Percentiles rank a stretch among this genome's conserved stretches.
Evolutionary conservation across 2,113 vertebrate genomes (phyloP).

Genomic region (Pachypanchax playfairii): DNA sequence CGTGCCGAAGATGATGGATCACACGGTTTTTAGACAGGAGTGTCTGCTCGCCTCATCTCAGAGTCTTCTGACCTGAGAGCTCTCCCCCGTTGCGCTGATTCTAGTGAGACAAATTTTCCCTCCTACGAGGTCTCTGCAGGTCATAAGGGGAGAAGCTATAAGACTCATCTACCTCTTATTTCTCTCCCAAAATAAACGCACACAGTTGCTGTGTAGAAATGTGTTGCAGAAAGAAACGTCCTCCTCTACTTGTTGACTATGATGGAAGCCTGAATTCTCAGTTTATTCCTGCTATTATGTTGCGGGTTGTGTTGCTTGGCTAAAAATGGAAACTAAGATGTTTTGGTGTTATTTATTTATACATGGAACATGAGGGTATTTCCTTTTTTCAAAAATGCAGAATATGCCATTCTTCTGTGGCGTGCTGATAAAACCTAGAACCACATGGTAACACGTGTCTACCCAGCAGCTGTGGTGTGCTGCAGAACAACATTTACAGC

Average conservation of each 20-base stretch:
- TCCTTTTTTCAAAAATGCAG: constrained; percentile 48
- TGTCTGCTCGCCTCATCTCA: constrained; percentile 80
- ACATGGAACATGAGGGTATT: constrained; percentile 44
- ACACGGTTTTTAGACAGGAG: constrained; percentile 90
- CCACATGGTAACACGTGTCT: constrained; percentile 35
- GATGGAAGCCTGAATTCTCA: constrained; percentile 42
- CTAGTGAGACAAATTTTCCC: constrained; percentile 93
- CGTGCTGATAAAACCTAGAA: constrained; percentile 37
- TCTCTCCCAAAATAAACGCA: constrained; percentile 73
- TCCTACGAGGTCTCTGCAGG: constrained; percentile 64
- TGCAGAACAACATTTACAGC: constrained; percentile 13
- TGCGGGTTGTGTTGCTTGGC: constrained; percentile 48
- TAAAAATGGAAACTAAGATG: constrained; percentile 35
- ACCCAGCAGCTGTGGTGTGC: constrained; percentile 34
- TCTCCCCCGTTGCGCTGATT: constrained; percentile 90
- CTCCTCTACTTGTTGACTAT: constrained; percentile 30
- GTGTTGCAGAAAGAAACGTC: constrained; percentile 46
- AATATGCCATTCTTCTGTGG: constrained; percentile 39
- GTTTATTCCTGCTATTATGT: constrained; percentile 59
- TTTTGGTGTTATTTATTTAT: constrained; percentile 60
- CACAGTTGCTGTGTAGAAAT: constrained; percentile 69
- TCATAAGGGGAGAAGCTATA: constrained; percentile 69
- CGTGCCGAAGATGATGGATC: constrained; percentile 87
- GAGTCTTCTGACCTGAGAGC: constrained; percentile 86
- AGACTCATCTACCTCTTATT: constrained; percentile 92